These are phyloP conservation scores for Oriolus oriolus DNA, from an alignment of 2,113 vertebrate genomes.

Conservation along the genomic window DNA sequence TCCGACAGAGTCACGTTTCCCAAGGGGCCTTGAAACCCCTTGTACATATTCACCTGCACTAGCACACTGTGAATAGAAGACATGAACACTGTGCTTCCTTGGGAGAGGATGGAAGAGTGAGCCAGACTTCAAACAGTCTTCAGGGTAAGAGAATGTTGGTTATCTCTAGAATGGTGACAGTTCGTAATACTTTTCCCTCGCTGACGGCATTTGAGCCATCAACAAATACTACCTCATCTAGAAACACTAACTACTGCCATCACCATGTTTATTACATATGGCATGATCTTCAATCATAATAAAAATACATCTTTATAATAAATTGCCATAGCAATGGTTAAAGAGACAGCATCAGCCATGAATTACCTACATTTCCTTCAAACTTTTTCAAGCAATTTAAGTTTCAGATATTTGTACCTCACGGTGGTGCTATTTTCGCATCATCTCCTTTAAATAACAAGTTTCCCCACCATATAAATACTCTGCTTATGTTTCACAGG, in stretches of 20 bases:
- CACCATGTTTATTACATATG: not conserved
- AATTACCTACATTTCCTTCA: not conserved
- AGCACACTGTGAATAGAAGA: not conserved
- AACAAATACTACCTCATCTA: not conserved
- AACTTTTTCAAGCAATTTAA: not conserved
- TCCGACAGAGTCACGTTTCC: not conserved
- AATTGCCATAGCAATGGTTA: not conserved
- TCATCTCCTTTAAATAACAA: not conserved
- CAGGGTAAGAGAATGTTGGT: not conserved
- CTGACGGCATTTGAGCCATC: not conserved
- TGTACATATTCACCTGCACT: accelerated
- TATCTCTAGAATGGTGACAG: not conserved
- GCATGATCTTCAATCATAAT: not conserved
- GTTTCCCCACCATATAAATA: not conserved
- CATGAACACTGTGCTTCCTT: not conserved
- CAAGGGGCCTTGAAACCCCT: not conserved
- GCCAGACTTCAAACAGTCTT: not conserved
- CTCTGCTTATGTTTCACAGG: not conserved
- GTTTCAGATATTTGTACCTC: not conserved
- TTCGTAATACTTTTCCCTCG: not conserved
- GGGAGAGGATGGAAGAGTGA: not conserved
- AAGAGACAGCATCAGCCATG: not conserved
- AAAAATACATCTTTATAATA: not conserved
- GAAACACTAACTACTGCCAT: not conserved
- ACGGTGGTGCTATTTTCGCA: not conserved